phyloP scores from a whole-genome alignment of 2,113 vertebrate species.

The Megaceryle torquata region DNA sequence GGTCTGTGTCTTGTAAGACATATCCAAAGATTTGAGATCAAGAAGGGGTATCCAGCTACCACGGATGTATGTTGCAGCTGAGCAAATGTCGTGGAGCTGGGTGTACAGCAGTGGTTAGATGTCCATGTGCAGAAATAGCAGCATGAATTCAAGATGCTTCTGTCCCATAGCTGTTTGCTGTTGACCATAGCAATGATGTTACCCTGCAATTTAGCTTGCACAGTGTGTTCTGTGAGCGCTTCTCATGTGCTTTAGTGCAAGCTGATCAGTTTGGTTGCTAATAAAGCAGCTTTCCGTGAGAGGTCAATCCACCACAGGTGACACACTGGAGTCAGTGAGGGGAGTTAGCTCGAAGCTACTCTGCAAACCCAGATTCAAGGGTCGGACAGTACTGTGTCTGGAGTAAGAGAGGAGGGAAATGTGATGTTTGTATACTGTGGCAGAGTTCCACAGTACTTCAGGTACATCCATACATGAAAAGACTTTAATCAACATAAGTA shows the following conservation, averaged over 20 bases:
- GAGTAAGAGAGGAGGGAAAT: background rate
- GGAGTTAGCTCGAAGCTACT: background rate
- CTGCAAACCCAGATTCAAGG: background rate
- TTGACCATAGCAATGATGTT: background rate
- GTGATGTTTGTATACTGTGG: background rate
- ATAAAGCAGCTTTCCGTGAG: background rate
- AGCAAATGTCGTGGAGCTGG: background rate
- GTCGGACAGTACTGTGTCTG: accelerated
- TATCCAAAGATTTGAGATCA: background rate
- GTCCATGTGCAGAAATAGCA: background rate
- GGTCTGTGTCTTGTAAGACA: background rate
- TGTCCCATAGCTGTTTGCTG: background rate
- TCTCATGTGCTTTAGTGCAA: background rate
- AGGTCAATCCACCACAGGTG: background rate
- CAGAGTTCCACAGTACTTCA: background rate
- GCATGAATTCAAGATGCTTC: background rate
- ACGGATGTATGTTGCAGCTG: background rate
- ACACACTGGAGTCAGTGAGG: background rate
- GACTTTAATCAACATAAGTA: background rate
- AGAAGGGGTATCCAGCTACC: background rate
- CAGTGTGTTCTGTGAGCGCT: background rate
- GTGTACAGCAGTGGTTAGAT: background rate
- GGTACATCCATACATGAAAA: background rate
- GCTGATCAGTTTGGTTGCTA: background rate
- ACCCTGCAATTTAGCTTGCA: background rate